Conservation (phyloP, 2,797 vertebrate genomes). For the Knipowitschia caucasica region DNA sequence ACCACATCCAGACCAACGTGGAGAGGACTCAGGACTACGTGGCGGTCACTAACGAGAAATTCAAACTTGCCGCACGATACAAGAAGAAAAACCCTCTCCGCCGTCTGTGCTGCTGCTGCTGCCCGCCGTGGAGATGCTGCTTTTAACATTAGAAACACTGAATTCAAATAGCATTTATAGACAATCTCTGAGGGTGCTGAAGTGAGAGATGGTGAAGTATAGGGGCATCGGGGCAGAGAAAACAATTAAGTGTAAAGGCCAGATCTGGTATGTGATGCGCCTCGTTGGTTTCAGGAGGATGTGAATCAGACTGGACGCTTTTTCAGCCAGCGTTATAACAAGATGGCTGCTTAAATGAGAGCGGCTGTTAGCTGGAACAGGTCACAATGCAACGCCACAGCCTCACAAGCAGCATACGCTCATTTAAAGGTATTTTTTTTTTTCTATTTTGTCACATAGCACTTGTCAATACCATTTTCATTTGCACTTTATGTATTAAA, state of each 20-base stretch:
- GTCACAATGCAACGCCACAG: constrained; percentile 50
- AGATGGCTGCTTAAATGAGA: constrained; percentile 61
- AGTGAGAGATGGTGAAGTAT: constrained; percentile 36
- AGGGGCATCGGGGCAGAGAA: constrained; percentile 55
- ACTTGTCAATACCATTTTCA: constrained; percentile 22
- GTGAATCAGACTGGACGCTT: constrained; percentile 58
- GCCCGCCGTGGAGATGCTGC: constrained; percentile 80
- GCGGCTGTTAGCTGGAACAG: constrained; percentile 60
- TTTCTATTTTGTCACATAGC: background rate
- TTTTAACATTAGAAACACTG: constrained; percentile 50
- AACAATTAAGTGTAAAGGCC: constrained; percentile 53
- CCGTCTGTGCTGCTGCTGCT: constrained; percentile 89
- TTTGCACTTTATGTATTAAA: constrained; percentile 43
- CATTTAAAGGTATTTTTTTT: constrained; percentile 8
- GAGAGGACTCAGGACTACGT: constrained; percentile 86
- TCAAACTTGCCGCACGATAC: constrained; percentile 85
- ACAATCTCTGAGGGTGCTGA: constrained; percentile 28
- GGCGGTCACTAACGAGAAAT: constrained; percentile 81
- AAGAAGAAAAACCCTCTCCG: constrained; percentile 84
- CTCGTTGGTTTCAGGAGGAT: constrained; percentile 58
- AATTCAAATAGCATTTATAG: constrained; percentile 31
- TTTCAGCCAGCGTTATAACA: constrained; percentile 54
- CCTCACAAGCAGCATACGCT: constrained; percentile 24
- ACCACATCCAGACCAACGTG: constrained; percentile 87
- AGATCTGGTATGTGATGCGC: constrained; percentile 53